These are phyloP conservation scores for Drosophila neotestacea DNA, from an alignment of 2,888 invertebrate genomes.

Conservation along the genomic window DNA sequence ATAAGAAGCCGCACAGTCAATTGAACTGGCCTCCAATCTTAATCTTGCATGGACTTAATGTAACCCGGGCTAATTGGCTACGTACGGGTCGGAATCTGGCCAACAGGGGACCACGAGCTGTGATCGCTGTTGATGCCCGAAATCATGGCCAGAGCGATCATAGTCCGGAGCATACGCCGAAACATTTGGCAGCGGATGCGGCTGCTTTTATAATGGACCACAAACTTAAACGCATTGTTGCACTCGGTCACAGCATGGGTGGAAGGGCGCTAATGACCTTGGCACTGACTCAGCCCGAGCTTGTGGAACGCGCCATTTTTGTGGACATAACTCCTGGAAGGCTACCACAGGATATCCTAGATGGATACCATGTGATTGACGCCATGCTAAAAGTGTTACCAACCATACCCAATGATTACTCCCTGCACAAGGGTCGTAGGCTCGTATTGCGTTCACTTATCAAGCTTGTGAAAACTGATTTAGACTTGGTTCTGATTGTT, in stretches of 20 bases:
- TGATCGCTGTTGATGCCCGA: conserved; percentile 43
- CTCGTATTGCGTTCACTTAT: conserved; percentile 10
- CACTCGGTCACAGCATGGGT: conserved; percentile 47
- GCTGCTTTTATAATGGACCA: conserved; percentile 22
- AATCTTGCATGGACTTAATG: conserved; percentile 45
- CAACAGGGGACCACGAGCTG: conserved; percentile 21
- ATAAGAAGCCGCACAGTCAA: conserved; percentile 30
- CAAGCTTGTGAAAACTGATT: neutral
- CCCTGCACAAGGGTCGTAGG: conserved; percentile 25
- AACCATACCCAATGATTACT: conserved; percentile 21
- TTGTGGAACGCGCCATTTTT: conserved; percentile 45
- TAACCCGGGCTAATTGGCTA: conserved; percentile 30
- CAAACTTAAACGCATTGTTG: conserved; percentile 33
- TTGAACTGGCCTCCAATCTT: conserved; percentile 36
- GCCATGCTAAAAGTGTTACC: conserved; percentile 22
- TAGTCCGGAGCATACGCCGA: conserved; percentile 10
- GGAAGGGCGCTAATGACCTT: conserved; percentile 53
- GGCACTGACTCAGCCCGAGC: conserved; percentile 38
- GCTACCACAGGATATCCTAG: conserved; percentile 9
- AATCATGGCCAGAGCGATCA: conserved; percentile 49
- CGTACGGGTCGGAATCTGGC: conserved; percentile 24
- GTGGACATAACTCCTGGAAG: conserved; percentile 48
- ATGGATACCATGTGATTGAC: conserved; percentile 23
- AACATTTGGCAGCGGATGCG: conserved; percentile 48
- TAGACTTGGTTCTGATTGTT: conserved; percentile 12